Conservation (phyloP, 2,797 vertebrate species). For the Semotilus atromaculatus region DNA sequence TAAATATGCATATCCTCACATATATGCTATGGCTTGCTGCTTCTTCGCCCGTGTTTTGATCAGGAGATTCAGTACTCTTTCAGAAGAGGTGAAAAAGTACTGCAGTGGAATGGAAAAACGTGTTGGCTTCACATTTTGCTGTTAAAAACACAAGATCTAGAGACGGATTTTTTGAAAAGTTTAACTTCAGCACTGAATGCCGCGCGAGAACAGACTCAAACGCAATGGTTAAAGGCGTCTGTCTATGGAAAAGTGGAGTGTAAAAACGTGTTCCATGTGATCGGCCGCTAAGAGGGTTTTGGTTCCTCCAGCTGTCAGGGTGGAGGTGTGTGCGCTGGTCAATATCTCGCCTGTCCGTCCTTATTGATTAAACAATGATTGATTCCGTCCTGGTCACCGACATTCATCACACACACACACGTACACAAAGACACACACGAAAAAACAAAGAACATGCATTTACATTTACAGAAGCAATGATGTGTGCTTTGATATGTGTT, state of each 20-base stretch:
- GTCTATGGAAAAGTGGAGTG: too few relatives aligned
- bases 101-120: too few relatives aligned
- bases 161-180: too few relatives aligned
- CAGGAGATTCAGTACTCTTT: too few relatives aligned
- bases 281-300: conserved; percentile 7
- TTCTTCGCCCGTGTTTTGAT: too few relatives aligned
- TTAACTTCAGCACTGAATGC: neutral
- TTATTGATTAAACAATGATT: conserved; percentile 37
- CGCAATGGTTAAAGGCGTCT: neutral
- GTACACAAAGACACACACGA: neutral
- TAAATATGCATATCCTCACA: too few relatives aligned
- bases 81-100: too few relatives aligned
- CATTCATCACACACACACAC: neutral
- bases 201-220: too few relatives aligned
- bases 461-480: neutral
- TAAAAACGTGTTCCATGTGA: neutral
- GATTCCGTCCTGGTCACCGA: conserved; percentile 24
- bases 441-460: neutral
- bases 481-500: neutral
- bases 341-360: conserved; percentile 37
- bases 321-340: conserved; percentile 34
- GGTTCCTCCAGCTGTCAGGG: conserved; percentile 43
- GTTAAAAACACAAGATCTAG: too few relatives aligned
- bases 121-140: too few relatives aligned
- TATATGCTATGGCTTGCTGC: too few relatives aligned